Base-by-base conservation (phyloP, 2,888 invertebrate species). In the Noctua comes region DNA sequence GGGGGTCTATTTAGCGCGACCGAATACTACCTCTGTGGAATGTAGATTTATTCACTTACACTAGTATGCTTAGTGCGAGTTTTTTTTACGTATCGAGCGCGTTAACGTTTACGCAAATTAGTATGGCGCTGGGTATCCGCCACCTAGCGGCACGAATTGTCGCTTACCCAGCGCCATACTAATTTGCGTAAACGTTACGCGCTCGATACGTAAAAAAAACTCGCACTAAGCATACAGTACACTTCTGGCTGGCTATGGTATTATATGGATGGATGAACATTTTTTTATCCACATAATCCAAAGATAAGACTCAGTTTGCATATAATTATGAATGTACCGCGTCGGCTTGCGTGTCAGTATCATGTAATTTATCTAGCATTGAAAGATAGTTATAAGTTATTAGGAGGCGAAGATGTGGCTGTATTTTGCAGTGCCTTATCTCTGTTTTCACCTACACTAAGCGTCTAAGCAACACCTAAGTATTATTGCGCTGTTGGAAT, bases 321-420 rank as follows among this genome's bases (percentile, higher is more conserved):
- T 54, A 54, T 68, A 68, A 83, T 83, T 79, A 79, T 69, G 69
- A 76, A 36, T 62, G n/a, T 64, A 48, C n/a, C 51, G 65, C 59
- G 48, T 65, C 65, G 48, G 51, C 70, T 73, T 69, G 77, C 73
- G 62, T 80, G 80, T 40, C 68, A 64, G 27, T 80, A 51, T 43
- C 70, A 10, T 73, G 27, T 76, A 64, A 80, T 83, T 71, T 75
- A 65, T 72, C 69, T 66, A 51, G 36, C 65, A 66, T 65, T 76
- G 24, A 73, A 24, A 74, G 51, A 79, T 73, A 76, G n/a, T 64
- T 78, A 51, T 65, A 16, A 48, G 13, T 62, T n/a, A 68, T 76
- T 68, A 80, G 27, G 13, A 64, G 48, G 36, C 5, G 5, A 46
- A 40, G 69, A 70, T 64, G 43, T 46, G 18, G 36, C 69, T 68